phyloP scores from a whole-genome alignment of 1,140 invertebrate genomes.

The Drosophila erecta region DNA sequence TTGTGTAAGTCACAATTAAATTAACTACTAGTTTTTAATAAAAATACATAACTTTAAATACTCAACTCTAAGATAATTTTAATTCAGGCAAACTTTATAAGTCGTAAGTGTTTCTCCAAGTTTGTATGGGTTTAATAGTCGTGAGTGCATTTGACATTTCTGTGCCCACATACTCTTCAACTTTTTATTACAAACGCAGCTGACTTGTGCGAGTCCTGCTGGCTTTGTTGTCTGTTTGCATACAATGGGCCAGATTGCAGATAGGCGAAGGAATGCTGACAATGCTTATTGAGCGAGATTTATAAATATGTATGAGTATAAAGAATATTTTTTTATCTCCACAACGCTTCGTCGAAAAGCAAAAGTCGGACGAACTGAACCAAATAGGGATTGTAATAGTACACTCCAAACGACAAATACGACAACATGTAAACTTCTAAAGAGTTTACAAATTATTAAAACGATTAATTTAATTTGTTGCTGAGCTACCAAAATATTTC shows the following conservation, averaged over 20 bases:
- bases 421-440: slow-evolving; percentile 27
- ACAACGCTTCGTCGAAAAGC: slow-evolving; percentile 16
- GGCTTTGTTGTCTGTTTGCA: slow-evolving; percentile 58
- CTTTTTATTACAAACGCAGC: slow-evolving; percentile 20
- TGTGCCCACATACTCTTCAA: slow-evolving; percentile 20
- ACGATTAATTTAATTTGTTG: neutral
- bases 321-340: slow-evolving; percentile 46
- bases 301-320: slow-evolving; percentile 55
- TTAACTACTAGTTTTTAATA: no score
- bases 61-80: neutral
- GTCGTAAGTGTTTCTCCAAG: neutral
- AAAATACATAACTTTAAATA: no score
- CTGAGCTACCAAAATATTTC: no score
- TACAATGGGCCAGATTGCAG: slow-evolving; percentile 13
- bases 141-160: slow-evolving; percentile 54
- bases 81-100: neutral
- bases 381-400: neutral
- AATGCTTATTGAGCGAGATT: slow-evolving; percentile 70
- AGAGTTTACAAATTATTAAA: neutral
- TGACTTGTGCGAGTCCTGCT: slow-evolving; percentile 28
- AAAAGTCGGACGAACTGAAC: slow-evolving; percentile 8
- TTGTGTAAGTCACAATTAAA: no score
- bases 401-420: slow-evolving; percentile 10
- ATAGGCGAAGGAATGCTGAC: slow-evolving; percentile 24
- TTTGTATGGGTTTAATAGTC: slow-evolving; percentile 37